These are phyloP conservation scores for Drosophila dunni DNA, from an alignment of 1,140 invertebrate genomes.

Conservation along the genomic window DNA sequence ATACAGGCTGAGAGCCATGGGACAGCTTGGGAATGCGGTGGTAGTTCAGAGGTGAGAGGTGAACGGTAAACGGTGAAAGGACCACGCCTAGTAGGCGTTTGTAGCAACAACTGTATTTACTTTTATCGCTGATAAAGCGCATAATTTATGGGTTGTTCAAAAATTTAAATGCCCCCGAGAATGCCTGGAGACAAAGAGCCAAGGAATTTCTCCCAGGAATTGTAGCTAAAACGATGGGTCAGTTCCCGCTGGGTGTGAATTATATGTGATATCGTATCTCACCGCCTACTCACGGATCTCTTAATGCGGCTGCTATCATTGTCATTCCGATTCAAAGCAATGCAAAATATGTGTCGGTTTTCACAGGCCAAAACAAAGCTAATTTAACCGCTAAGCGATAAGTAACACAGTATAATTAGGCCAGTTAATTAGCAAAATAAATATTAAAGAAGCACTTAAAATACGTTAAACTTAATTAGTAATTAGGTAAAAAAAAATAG, in stretches of 20 bases:
- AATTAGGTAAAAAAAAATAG: too few species aligned
- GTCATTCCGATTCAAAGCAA: conserved; percentile 37
- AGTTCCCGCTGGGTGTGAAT: conserved; percentile 28
- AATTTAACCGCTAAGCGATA: conserved; percentile 2
- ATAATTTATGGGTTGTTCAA: conserved; percentile 81
- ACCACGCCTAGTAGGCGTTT: conserved; percentile 73
- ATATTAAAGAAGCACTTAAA: neutral
- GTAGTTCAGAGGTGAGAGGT: neutral
- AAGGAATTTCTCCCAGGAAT: conserved; percentile 45
- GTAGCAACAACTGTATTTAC: conserved; percentile 81
- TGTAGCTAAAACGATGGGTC: conserved; percentile 33
- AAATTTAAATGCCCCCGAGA: conserved; percentile 81
- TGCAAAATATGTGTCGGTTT: conserved; percentile 32
- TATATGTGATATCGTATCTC: conserved; percentile 7
- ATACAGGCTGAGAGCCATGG: conserved; percentile 48
- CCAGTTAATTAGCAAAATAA: neutral
- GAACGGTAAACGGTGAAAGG: neutral
- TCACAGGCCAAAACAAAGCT: neutral
- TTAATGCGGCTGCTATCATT: conserved; percentile 17
- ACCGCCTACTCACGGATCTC: neutral
- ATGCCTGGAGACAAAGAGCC: conserved; percentile 64
- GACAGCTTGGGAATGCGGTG: conserved; percentile 44
- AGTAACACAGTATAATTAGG: too few species aligned
- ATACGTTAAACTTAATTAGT: too few species aligned
- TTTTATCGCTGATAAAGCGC: conserved; percentile 83